These are phyloP conservation scores for Pogonophryne albipinna DNA, from an alignment of 2,797 vertebrate genomes.

Conservation along the genomic window DNA sequence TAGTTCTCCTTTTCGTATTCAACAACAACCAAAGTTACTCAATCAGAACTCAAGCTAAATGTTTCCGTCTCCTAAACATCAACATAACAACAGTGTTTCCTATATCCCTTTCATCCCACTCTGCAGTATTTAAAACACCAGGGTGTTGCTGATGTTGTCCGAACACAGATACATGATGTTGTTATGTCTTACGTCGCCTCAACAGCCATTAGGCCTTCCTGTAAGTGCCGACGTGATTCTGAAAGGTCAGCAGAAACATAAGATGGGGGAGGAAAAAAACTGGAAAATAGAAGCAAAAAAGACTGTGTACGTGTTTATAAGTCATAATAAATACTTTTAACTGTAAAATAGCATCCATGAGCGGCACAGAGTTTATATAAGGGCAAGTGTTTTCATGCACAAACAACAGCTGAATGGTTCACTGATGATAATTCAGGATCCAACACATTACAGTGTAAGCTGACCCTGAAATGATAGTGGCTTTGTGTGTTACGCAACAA, in stretches of 20 bases:
- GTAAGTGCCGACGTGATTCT: slow-evolving; percentile 73
- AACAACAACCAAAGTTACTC: background rate
- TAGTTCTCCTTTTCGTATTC: background rate
- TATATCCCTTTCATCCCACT: slow-evolving; percentile 15
- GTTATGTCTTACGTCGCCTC: slow-evolving; percentile 47
- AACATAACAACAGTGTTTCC: background rate
- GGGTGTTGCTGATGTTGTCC: slow-evolving; percentile 53
- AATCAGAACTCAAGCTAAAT: background rate
- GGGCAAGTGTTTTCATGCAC: slow-evolving; percentile 12
- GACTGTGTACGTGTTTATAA: slow-evolving; percentile 52
- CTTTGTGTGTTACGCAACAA: slow-evolving; percentile 12
- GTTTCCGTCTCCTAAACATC: background rate
- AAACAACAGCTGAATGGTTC: slow-evolving; percentile 26
- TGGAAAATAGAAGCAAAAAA: slow-evolving; percentile 62
- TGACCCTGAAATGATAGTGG: slow-evolving; percentile 26
- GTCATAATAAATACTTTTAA: slow-evolving; percentile 77
- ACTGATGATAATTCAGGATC: slow-evolving; percentile 30
- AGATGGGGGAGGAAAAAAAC: slow-evolving; percentile 55
- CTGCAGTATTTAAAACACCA: slow-evolving; percentile 36
- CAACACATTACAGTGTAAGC: slow-evolving; percentile 34
- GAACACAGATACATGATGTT: slow-evolving; percentile 43
- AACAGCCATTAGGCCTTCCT: slow-evolving; percentile 71
- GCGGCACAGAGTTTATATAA: background rate
- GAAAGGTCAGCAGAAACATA: slow-evolving; percentile 80
- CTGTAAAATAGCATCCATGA: slow-evolving; percentile 49